These are phyloP conservation scores for Amitus sp. DNA, from an alignment of 2,888 invertebrate genomes.

Conservation along the genomic window DNA sequence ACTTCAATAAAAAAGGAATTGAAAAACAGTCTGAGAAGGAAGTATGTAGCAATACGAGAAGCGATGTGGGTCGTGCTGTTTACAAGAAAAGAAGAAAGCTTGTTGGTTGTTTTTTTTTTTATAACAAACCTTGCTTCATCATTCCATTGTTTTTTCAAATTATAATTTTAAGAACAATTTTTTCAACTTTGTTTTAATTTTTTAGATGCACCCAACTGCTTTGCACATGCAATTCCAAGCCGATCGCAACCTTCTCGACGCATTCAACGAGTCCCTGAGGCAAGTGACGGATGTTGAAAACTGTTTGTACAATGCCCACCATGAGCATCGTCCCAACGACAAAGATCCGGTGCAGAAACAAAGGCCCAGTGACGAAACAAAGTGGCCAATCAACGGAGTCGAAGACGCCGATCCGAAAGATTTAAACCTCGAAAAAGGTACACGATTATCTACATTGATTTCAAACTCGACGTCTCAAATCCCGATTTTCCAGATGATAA, in stretches of 20 bases:
- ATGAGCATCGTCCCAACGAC: constrained; percentile 39
- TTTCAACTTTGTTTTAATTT: no score
- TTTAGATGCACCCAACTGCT: constrained; percentile 65
- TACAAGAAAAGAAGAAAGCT: no score
- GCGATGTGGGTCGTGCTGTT: no score
- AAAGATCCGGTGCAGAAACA: constrained; percentile 47
- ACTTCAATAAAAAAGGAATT: no score
- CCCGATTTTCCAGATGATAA: constrained; percentile 16
- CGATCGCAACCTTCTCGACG: constrained; percentile 71
- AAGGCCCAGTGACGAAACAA: constrained; percentile 47
- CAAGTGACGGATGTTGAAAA: constrained; percentile 71
- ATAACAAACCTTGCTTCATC: no score
- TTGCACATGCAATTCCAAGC: constrained; percentile 72
- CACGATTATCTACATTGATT: neutral
- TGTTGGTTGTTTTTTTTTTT: no score
- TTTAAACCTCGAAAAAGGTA: constrained; percentile 38
- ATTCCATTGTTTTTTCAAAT: no score
- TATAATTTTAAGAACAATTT: no score
- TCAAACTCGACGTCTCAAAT: neutral
- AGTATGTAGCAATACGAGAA: no score
- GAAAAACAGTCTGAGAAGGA: no score
- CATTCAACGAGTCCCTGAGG: constrained; percentile 70
- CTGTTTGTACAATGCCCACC: constrained; percentile 51
- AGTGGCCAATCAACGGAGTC: constrained; percentile 39
- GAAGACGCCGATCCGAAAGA: constrained; percentile 37